Percentiles rank a stretch among this genome's conserved stretches.
Evolutionary conservation across 1,140 invertebrate genomes (phyloP).

Genomic region (Elysia chlorotica): DNA sequence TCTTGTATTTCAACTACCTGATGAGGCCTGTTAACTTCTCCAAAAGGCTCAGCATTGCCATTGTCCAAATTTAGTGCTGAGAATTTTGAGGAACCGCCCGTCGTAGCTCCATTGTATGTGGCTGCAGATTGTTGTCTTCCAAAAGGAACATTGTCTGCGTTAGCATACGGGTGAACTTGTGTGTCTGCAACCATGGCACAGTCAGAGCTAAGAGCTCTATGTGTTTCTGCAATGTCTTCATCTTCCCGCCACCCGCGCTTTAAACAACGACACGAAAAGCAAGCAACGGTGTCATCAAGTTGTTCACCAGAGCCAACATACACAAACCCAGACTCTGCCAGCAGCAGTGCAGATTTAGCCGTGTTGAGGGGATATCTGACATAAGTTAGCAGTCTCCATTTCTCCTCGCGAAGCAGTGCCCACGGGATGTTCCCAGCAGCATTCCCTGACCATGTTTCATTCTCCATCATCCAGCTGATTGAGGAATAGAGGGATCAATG

Average conservation of each 20-base stretch:
- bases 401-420: conserved; percentile 1
- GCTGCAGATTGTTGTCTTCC: background rate
- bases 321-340: conserved; percentile 72
- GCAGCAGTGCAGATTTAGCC: conserved; percentile 66
- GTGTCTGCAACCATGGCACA: conserved; percentile 28
- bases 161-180: conserved; percentile 17
- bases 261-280: conserved; percentile 29
- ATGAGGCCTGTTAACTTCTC: background rate
- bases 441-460: no score
- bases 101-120: no score
- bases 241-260: conserved; percentile 26
- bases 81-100: no score
- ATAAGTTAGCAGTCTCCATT: conserved; percentile 4
- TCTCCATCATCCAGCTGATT: no score
- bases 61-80: background rate
- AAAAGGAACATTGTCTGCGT: background rate
- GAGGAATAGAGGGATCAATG: no score
- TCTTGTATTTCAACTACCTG: no score
- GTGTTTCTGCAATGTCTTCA: conserved; percentile 26
- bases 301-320: conserved; percentile 16
- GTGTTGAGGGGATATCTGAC: background rate
- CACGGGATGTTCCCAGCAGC: conserved; percentile 9
- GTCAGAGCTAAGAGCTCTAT: conserved; percentile 25
- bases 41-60: background rate
- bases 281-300: conserved; percentile 24